phyloP scores from a whole-genome alignment of 2,113 vertebrate species.

The Caloenas nicobarica region DNA sequence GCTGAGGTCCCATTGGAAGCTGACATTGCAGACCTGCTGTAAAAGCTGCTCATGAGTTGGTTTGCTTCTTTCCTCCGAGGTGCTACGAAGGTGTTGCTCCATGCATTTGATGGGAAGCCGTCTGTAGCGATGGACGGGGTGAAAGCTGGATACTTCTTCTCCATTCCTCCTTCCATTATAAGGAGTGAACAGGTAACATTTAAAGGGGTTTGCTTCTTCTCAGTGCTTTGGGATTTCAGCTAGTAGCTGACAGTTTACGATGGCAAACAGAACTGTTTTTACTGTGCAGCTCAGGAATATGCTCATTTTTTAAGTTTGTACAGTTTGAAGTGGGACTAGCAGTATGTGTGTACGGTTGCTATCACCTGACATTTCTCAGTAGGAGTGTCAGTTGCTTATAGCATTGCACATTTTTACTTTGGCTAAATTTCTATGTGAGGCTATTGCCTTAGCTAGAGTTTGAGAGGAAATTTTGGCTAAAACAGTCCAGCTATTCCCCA shows the following conservation, averaged over 20 bases:
- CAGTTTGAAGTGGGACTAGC: not conserved
- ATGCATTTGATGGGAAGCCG: constrained; percentile 94
- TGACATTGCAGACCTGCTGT: not conserved
- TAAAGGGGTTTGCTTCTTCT: not conserved
- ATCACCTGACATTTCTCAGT: not conserved
- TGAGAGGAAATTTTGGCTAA: not conserved
- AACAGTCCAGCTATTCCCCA: not conserved
- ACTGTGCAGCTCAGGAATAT: not conserved
- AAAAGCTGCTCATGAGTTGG: not conserved
- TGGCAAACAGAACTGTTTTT: not conserved
- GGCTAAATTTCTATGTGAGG: not conserved
- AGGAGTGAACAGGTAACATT: constrained; percentile 90
- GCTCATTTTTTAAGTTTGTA: not conserved
- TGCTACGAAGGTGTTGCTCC: constrained; percentile 88
- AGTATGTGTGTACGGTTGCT: accelerated
- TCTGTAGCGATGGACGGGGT: constrained; percentile 95
- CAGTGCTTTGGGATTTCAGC: not conserved
- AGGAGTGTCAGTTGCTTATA: not conserved
- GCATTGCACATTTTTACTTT: not conserved
- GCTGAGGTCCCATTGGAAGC: not conserved
- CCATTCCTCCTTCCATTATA: constrained; percentile 92
- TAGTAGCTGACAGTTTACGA: not conserved
- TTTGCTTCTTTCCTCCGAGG: constrained; percentile 68
- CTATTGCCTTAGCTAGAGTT: not conserved
- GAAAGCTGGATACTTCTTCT: constrained; percentile 92